Conservation (phyloP, 1,140 invertebrate species). For the Cydia strobilella region DNA sequence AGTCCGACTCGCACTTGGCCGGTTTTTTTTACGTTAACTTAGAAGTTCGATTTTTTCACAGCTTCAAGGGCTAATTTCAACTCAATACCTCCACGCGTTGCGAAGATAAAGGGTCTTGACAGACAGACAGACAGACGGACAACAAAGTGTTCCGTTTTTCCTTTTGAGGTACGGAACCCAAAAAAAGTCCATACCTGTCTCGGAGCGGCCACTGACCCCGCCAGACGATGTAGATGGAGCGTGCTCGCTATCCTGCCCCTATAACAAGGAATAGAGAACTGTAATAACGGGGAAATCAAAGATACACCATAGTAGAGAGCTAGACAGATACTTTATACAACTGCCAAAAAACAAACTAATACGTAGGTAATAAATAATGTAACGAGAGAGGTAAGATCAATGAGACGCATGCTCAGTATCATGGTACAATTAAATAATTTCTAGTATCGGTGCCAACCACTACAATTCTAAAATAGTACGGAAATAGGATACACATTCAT, state of each 20-base stretch:
- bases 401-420: slow-evolving; percentile 10
- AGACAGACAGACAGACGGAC: too few relatives aligned
- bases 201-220: slow-evolving; percentile 31
- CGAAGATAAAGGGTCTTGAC: too few relatives aligned
- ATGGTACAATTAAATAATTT: background rate
- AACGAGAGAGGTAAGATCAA: background rate
- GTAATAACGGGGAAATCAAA: background rate
- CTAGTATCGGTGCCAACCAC: background rate
- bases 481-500: slow-evolving; percentile 31
- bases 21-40: too few relatives aligned
- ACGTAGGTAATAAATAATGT: background rate
- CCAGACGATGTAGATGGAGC: slow-evolving; percentile 30
- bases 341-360: slow-evolving; percentile 11
- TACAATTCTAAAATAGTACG: slow-evolving; percentile 32
- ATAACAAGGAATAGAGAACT: slow-evolving; percentile 14
- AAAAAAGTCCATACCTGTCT: slow-evolving; percentile 23
- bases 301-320: background rate
- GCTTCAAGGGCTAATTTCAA: too few relatives aligned
- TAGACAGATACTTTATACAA: slow-evolving; percentile 12
- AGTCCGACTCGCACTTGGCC: too few relatives aligned
- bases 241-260: slow-evolving; percentile 35
- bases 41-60: too few relatives aligned
- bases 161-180: too few relatives aligned
- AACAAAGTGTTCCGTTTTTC: too few relatives aligned
- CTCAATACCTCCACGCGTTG: too few relatives aligned